phyloP scores from a whole-genome alignment of 2,113 vertebrate species.

The Hiodon alosoides region DNA sequence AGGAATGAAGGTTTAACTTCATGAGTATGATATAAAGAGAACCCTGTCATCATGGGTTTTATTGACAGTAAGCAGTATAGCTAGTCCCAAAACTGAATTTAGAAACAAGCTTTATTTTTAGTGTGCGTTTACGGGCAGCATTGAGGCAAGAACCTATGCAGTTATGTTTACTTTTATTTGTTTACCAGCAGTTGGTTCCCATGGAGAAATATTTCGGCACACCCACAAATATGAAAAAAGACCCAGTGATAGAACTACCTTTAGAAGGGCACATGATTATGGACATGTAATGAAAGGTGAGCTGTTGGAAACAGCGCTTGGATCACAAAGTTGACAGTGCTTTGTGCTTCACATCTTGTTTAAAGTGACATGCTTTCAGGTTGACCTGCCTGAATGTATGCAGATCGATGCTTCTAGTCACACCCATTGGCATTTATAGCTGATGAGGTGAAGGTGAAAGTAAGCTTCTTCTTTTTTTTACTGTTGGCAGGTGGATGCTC shows the following conservation, averaged over 20 bases:
- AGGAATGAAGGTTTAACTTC: neutral
- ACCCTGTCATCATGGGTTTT: neutral
- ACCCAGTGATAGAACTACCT: too few species aligned
- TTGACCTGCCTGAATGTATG: neutral
- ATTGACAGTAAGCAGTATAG: constrained; percentile 14
- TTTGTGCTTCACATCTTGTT: neutral
- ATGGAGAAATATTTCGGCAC: neutral
- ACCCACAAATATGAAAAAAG: too few species aligned
- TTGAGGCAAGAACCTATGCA: too few species aligned
- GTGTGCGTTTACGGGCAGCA: too few species aligned
- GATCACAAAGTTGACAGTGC: neutral
- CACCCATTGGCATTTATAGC: neutral
- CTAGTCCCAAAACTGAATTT: constrained; percentile 4
- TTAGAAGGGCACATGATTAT: constrained; percentile 6
- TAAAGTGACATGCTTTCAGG: neutral
- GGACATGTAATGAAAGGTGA: neutral
- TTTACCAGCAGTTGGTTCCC: neutral
- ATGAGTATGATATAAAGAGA: neutral
- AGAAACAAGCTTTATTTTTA: neutral
- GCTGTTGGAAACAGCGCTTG: neutral
- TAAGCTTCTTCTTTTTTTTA: too few species aligned
- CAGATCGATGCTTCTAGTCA: neutral
- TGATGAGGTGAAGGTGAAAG: too few species aligned
- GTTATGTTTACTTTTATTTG: too few species aligned
- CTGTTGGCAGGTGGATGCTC: too few species aligned